Base-by-base conservation (phyloP, 2,888 invertebrate genomes). In the Sarcophaga caerulescens region DNA sequence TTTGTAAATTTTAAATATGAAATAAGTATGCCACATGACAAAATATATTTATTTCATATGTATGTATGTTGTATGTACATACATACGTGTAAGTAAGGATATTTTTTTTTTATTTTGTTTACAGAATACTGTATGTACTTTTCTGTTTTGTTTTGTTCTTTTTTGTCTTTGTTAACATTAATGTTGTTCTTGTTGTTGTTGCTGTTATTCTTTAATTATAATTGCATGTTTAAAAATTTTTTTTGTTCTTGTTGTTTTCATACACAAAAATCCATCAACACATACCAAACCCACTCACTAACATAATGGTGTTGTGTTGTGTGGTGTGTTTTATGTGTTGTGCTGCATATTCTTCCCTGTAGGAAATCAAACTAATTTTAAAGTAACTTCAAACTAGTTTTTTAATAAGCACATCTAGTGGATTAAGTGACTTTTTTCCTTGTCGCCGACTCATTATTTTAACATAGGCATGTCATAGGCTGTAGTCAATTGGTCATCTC, bases 221-320 rank as follows among this genome's bases (percentile, higher is more conserved):
- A 86, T 87, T 77, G 84, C 87, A 87, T 87, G 87, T 87, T 84
- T 74, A 71, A 60, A 62, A 59, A 81, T 84, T 78, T 87, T 87
- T 81, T 85, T 35, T 35, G 35, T 35, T 35, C 2, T 35, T 35
- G 1, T 35, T 52, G 2, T 47, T 47, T 12, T 52, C 62, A 69
- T 68, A 81, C 69, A 80, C 12, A 3, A 23, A 87, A 87, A 80
- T 78, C 78, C 82, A 85, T 81, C 81, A 85, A 73, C 85, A 82
- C 84, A 84, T 85, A 87, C 82, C 85, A 85, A 71, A 84, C 87
- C 82, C 87, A 87, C 82, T 80, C 77, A 87, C 12, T n/a, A 52
- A 60, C 12, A 14, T 14, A 52, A 12, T 35, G 10, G 52, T 52
- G 17, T 12, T 52, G 4, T 35, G 8, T 11, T 47, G 14, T 11